Conservation (phyloP, 2,797 vertebrate species). For the Rhinella marina region DNA sequence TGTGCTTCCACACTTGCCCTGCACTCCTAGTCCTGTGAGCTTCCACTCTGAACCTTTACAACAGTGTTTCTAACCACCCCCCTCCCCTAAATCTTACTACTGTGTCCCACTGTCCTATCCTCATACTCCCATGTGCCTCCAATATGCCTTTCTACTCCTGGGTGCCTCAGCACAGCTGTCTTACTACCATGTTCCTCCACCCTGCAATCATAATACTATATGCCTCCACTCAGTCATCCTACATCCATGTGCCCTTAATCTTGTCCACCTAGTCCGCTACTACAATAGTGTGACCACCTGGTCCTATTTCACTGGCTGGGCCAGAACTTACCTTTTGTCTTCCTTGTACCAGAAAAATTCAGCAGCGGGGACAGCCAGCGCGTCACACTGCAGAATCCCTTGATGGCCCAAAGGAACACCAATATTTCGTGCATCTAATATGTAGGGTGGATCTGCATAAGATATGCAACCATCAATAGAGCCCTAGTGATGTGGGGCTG, state of each 20-base stretch:
- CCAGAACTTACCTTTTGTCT: slow-evolving; percentile 82
- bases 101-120: not conserved
- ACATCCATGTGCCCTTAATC: not conserved
- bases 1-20: not conserved
- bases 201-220: not conserved
- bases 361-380: slow-evolving; percentile 89
- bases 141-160: not conserved
- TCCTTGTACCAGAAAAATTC: slow-evolving; percentile 98
- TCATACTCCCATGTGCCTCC: not conserved
- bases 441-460: slow-evolving; percentile 87
- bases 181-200: not conserved
- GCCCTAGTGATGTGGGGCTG: not conserved
- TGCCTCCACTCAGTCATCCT: not conserved
- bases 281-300: not conserved
- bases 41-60: not conserved
- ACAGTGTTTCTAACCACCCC: not conserved
- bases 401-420: slow-evolving; percentile 93
- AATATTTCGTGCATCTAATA: slow-evolving; percentile 86
- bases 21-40: not conserved
- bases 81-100: not conserved
- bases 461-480: not conserved
- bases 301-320: not conserved
- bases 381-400: slow-evolving; percentile 92
- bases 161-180: too few species aligned
- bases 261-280: not conserved